A percentile compares a stretch with the other conserved stretches of the same genome.
Conservation (phyloP, 2,797 vertebrate genomes). For the Tarsius wallacei region DNA sequence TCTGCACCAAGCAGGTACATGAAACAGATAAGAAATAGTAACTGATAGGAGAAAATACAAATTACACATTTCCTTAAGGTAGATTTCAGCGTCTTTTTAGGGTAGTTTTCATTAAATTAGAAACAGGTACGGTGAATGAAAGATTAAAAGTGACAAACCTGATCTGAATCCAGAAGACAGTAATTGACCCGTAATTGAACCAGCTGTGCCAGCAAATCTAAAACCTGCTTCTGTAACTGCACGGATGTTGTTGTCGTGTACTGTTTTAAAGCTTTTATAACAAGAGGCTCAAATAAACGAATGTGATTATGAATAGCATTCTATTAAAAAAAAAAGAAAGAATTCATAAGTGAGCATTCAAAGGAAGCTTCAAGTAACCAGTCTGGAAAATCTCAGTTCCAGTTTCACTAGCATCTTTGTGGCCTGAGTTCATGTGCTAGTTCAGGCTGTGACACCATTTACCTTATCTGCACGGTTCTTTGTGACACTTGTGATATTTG, state of each 20-base stretch:
- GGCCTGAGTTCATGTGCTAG: accelerated
- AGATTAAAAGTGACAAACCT: constrained; percentile 91
- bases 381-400: not conserved
- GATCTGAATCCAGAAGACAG: constrained; percentile 98
- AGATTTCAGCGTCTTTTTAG: not conserved
- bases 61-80: accelerated
- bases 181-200: constrained; percentile 99
- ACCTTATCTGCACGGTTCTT: constrained; percentile 98
- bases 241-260: constrained; percentile 99
- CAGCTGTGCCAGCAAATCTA: constrained; percentile 97
- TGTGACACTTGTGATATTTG: constrained; percentile 94
- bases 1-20: no score
- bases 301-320: constrained; percentile 99
- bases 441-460: not conserved
- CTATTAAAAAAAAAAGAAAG: constrained; percentile 87
- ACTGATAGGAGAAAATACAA: not conserved
- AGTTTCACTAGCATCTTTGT: not conserved
- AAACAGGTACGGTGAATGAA: accelerated
- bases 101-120: not conserved
- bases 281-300: constrained; percentile 98
- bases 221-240: constrained; percentile 96
- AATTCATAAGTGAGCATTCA: accelerated
- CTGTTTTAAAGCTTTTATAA: constrained; percentile 99
- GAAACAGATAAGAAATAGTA: not conserved
- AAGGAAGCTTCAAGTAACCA: not conserved